phyloP scores from a whole-genome alignment of 2,797 vertebrate species.

The Parauchenoglanis punctatus region DNA sequence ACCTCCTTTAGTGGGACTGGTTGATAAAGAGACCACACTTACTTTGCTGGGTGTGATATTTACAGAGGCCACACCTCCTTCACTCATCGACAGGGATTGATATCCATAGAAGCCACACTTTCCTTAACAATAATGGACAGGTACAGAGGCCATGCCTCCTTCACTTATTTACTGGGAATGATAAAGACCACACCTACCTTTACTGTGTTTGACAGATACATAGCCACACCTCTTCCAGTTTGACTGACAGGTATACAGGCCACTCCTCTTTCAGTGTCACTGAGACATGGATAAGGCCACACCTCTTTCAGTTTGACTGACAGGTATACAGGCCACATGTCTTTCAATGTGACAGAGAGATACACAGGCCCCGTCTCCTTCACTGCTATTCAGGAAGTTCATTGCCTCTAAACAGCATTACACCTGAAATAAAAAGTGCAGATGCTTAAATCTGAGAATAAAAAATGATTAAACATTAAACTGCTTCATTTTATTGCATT shows the following conservation, averaged over 20 bases:
- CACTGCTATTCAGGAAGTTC: neutral
- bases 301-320: neutral
- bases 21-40: neutral
- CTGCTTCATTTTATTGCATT: neutral
- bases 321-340: neutral
- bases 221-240: neutral
- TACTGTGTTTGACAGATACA: neutral
- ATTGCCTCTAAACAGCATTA: no score
- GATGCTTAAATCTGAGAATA: neutral
- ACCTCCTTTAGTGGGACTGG: neutral
- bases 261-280: neutral
- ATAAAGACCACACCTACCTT: no score
- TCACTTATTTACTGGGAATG: neutral
- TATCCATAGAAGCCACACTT: no score
- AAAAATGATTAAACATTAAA: neutral
- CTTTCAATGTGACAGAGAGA: neutral
- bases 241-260: neutral
- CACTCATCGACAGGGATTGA: neutral
- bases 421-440: neutral
- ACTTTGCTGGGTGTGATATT: neutral
- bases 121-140: neutral
- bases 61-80: neutral
- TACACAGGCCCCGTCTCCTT: neutral
- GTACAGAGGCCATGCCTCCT: neutral
- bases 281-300: neutral